Evolutionary conservation across 2,888 invertebrate species (phyloP), one percentile per base, ranked within the genome.

Genomic region (Drosophila anomalata): DNA sequence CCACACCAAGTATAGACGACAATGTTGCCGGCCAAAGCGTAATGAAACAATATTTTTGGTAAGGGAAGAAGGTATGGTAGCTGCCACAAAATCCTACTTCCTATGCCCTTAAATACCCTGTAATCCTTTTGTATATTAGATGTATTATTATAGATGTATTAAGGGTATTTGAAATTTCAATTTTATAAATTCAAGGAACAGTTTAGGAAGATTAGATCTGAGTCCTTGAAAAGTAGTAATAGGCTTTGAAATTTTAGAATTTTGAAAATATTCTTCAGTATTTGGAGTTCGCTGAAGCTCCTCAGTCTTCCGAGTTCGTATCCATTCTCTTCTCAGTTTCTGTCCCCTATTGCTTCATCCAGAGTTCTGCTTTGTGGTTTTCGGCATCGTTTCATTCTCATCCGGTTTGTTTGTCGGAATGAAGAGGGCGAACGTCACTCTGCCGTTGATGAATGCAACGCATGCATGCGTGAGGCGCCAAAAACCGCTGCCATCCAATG

Each of bases 361-460:
- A 17, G 63, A 20, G 75, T 61, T 65, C 53, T 70, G 80, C 76
- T 73, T 72, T 84, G 77, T 59, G 81, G 71, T 73, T 70, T 65
- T 39, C 56, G 65, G 79, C 79, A 77, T 73, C 85, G 85, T 83
- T 83, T 81, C 85, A 87, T 77, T 81, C 78, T 76, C 78, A 60
- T 61, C 77, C 70, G 63, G 74, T 72, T 42, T 80, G 79, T 79
- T 68, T 77, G 75, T 66, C 73, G 61, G 75, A 62, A 59, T 55
- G 62, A 58, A 41, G 68, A 65, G 68, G 67, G 81, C 75, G 79
- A 39, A 48, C 52, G 70, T 51, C 52, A 47, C 51, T 47, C 72
- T 60, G 75, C 54, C 77, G 77, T 76, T 84, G 83, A 85, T 83
- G 83, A 87, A 85, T 83, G 83, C 86, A 87, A 79, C 79, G 82